Conservation (phyloP, 2,888 invertebrate genomes). For the Acanthoscelides obtectus region DNA sequence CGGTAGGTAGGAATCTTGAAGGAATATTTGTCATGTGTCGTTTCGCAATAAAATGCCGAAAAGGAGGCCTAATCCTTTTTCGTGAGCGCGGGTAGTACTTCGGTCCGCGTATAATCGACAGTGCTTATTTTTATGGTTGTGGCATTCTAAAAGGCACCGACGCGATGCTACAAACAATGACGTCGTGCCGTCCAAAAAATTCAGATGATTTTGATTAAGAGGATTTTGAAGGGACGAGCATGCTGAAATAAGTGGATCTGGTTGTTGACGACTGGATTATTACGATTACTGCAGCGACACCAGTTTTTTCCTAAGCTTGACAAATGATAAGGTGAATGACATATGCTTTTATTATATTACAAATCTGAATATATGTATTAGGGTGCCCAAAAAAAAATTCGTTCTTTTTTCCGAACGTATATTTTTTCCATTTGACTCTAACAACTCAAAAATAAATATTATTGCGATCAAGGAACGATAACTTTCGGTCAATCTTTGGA, state of each 20-base stretch:
- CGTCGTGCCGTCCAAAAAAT: background rate
- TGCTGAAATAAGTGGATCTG: background rate
- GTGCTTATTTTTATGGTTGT: background rate
- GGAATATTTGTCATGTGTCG: slow-evolving; percentile 5
- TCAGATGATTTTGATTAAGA: background rate
- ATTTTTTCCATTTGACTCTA: too few species aligned
- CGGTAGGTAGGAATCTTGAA: slow-evolving; percentile 4
- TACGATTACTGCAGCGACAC: background rate
- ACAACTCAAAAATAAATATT: too few species aligned
- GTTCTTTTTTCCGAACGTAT: too few species aligned
- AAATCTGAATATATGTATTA: too few species aligned
- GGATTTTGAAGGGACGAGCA: background rate
- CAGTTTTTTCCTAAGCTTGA: background rate
- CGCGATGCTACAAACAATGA: background rate
- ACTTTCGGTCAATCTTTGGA: too few species aligned
- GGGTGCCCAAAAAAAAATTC: too few species aligned
- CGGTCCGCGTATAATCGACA: background rate
- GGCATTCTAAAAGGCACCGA: background rate
- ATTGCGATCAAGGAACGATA: too few species aligned
- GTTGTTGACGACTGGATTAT: background rate
- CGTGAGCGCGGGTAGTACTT: background rate
- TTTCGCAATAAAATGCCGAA: slow-evolving; percentile 1
- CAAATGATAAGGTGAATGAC: background rate
- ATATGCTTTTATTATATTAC: too few species aligned
- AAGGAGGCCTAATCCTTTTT: background rate